Evolutionary conservation across 2,113 vertebrate species (phyloP).

Genomic region (Halcyon senegalensis): DNA sequence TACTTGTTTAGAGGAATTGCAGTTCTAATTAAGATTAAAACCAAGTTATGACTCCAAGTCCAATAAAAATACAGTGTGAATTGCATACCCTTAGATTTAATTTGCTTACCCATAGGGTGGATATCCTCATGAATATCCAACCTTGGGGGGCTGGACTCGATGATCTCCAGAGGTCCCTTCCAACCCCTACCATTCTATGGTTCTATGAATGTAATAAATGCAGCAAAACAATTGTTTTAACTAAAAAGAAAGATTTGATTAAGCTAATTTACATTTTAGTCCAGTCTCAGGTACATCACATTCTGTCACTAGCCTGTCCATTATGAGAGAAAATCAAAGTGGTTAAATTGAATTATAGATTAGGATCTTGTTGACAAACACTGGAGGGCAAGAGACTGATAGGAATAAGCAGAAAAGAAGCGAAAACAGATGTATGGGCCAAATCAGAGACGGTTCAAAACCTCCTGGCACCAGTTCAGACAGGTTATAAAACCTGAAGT

Average conservation of each 20-base stretch:
- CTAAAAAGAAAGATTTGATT: background rate
- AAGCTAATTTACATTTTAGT: background rate
- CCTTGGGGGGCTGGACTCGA: too few species aligned
- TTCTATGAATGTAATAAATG: background rate
- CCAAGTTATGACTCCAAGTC: background rate
- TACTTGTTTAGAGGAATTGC: background rate
- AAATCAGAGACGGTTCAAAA: background rate
- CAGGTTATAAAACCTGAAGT: background rate
- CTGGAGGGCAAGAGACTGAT: background rate
- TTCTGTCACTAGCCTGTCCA: background rate
- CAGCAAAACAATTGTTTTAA: background rate
- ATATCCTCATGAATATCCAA: background rate
- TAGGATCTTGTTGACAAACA: background rate
- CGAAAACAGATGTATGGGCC: background rate
- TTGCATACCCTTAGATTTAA: background rate
- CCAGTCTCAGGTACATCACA: background rate
- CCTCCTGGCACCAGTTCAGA: background rate
- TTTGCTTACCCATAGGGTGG: background rate
- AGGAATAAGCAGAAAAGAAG: background rate
- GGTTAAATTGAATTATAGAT: background rate
- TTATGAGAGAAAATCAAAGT: background rate
- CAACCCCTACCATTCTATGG: too few species aligned
- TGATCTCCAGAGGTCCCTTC: too few species aligned
- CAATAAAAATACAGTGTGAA: background rate
- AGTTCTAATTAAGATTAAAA: conserved; percentile 49